A percentile compares a stretch with the other conserved stretches of the same genome.
Conservation (phyloP, 2,797 vertebrate species). For the Liparis tanakae region DNA sequence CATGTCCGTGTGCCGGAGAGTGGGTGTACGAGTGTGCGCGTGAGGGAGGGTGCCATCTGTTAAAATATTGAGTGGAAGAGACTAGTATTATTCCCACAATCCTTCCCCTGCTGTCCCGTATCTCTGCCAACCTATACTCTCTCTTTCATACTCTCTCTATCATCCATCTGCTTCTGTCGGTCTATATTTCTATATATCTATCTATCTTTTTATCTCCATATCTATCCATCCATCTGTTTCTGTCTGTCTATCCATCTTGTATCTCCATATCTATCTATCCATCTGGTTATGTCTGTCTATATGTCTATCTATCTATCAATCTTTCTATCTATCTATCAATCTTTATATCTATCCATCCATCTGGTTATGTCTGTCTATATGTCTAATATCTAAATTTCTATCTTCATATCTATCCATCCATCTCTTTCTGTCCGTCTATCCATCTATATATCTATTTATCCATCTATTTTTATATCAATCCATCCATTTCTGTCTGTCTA, state of each 20-base stretch:
- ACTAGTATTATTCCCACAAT: conserved; percentile 69
- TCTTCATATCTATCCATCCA: not conserved
- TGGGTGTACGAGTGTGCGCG: conserved; percentile 37
- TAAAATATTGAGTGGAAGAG: conserved; percentile 66
- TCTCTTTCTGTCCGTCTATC: not conserved
- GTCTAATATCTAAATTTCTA: conserved; percentile 13
- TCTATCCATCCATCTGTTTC: not conserved
- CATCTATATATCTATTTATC: conserved; percentile 5
- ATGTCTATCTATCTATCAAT: too few relatives aligned
- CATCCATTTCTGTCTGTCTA: not conserved
- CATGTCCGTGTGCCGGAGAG: not conserved
- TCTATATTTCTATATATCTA: not conserved
- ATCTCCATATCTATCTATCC: conserved; percentile 9
- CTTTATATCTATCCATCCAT: not conserved
- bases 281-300: not conserved
- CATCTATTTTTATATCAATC: not conserved
- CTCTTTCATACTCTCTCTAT: not conserved
- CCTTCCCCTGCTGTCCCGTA: conserved; percentile 63
- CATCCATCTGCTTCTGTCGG: not conserved
- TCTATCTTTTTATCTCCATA: not conserved
- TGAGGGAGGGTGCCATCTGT: conserved; percentile 64
- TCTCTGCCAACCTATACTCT: conserved; percentile 33
- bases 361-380: too few relatives aligned
- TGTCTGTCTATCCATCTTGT: not conserved
- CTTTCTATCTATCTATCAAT: not conserved